phyloP scores from a whole-genome alignment of 2,113 vertebrate species.

The zebrafish (Danio rerio) region DNA sequence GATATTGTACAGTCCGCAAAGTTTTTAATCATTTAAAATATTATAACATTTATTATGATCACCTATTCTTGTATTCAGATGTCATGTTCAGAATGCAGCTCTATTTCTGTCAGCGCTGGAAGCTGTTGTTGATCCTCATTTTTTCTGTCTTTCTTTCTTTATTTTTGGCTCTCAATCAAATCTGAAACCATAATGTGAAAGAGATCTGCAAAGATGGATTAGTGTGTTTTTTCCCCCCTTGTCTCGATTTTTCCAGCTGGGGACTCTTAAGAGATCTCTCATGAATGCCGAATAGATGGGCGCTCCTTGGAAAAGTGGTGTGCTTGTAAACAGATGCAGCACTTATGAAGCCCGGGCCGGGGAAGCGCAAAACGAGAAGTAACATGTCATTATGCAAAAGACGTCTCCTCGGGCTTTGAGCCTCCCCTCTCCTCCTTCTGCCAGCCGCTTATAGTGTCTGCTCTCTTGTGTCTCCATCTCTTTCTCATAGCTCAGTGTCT shows the following conservation, averaged over 20 bases:
- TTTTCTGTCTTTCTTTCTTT: not conserved
- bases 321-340: constrained; percentile 63
- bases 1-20: too few species aligned
- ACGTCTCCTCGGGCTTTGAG: constrained; percentile 51
- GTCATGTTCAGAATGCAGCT: constrained; percentile 47
- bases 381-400: constrained; percentile 65
- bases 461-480: constrained; percentile 13
- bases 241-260: constrained; percentile 53
- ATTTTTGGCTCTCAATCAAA: constrained; percentile 16
- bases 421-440: constrained; percentile 33
- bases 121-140: constrained; percentile 29
- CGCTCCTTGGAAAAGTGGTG: constrained; percentile 51
- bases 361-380: constrained; percentile 47
- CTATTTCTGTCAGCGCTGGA: constrained; percentile 49
- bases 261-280: constrained; percentile 59
- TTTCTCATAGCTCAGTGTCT: constrained; percentile 11
- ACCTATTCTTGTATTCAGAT: not conserved
- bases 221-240: not conserved
- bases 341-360: constrained; percentile 51
- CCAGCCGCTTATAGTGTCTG: not conserved
- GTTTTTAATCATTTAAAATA: too few species aligned
- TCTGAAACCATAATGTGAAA: constrained; percentile 44
- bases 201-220: constrained; percentile 46
- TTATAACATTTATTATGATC: too few species aligned
- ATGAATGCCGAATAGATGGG: constrained; percentile 54